Evolutionary conservation across 2,888 invertebrate genomes (phyloP), one percentile per base, ranked within the genome.

Genomic region (Tiliacea citrago): DNA sequence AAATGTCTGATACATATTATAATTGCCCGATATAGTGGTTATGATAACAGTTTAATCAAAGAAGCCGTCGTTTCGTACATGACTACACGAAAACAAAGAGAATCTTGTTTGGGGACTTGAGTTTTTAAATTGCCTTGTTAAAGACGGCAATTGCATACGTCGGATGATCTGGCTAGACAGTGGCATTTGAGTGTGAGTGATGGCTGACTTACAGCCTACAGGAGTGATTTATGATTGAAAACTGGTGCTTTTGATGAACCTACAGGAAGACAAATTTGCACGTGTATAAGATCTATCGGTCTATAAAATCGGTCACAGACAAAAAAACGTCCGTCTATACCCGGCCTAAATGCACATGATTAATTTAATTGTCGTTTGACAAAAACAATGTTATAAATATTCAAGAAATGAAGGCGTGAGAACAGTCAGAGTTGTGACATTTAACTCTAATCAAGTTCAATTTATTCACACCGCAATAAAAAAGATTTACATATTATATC

Each of bases 401-500:
- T 66, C 51, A 70, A 68, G 57, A 65, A n/a, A 71, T 68, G 62
- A 76, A 63, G 47, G 76, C 82, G 82, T 82, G 82, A 63, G 83
- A 82, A 76, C 60, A 47, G 72, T 57, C 65, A 4, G 57, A 68
- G 62, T 60, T 70, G 75, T 79, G 76, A 82, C 83, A 83, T 83
- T 79, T 63, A 80, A 67, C 53, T 83, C 51, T 76, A 76, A 77
- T 73, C 69, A 76, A 71, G 73, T 76, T 65, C 61, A 76, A 83
- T 82, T 80, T 76, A 82, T 80, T 70, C 67, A 83, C 68, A 62
- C 45, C 67, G 83, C 68, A 80, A 82, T 82, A 80, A 83, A 82
- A 76, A 80, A 68, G 18, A 82, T 82, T 80, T 73, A 80, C 80
- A 76, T 83, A 79, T 73, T 83, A 63, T 73, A 60, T 69, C 29